phyloP scores from a whole-genome alignment of 2,113 vertebrate species.

The Bufo bufo region DNA sequence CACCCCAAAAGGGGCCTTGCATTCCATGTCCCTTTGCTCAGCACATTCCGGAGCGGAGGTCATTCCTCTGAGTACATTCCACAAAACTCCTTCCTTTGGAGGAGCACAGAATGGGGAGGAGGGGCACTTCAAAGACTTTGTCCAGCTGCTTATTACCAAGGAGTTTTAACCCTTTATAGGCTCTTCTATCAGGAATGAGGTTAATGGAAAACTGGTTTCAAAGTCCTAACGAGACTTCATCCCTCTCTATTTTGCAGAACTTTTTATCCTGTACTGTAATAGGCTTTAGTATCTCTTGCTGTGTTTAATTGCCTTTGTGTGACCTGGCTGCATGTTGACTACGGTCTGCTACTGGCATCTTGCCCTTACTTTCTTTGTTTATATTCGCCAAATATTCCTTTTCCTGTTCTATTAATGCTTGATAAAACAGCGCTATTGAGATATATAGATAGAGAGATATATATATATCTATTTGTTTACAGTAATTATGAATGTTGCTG shows the following conservation, averaged over 20 bases:
- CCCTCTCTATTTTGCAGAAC: neutral
- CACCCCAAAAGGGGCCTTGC: constrained; percentile 48
- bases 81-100: constrained; percentile 45
- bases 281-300: neutral
- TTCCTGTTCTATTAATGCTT: neutral
- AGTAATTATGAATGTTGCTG: no score
- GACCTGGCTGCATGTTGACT: neutral
- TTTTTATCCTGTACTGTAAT: no score
- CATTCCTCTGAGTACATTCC: constrained; percentile 46
- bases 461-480: no score
- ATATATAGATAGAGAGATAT: no score
- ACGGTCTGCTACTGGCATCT: neutral
- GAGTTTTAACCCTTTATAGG: constrained; percentile 26
- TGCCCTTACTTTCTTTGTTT: neutral
- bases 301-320: neutral
- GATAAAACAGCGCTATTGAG: no score
- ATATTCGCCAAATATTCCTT: neutral
- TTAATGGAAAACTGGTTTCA: neutral
- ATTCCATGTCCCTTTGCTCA: constrained; percentile 48
- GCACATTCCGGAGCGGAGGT: constrained; percentile 32
- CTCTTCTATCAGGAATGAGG: neutral
- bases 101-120: constrained; percentile 39
- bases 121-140: constrained; percentile 47
- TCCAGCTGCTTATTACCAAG: constrained; percentile 37
- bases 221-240: neutral